Evolutionary conservation across 1,140 invertebrate species (phyloP).

Genomic region (Coboldia fuscipes): DNA sequence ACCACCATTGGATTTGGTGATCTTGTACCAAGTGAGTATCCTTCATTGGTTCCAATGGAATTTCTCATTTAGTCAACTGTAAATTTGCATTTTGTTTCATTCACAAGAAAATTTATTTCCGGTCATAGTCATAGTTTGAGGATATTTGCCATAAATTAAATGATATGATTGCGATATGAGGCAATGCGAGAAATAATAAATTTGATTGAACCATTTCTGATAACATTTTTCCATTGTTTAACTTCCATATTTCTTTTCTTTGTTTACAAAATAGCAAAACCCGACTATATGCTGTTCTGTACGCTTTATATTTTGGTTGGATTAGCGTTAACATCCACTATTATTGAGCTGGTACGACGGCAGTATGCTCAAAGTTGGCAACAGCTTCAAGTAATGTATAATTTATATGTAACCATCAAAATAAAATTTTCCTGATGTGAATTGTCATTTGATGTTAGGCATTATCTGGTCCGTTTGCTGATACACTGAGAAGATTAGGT

Average conservation of each 20-base stretch:
- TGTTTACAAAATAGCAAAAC: constrained; percentile 35
- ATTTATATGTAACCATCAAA: background rate
- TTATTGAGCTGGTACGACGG: constrained; percentile 69
- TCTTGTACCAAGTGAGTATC: constrained; percentile 59
- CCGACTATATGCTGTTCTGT: constrained; percentile 72
- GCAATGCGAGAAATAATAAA: too few relatives aligned
- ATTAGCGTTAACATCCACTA: constrained; percentile 80
- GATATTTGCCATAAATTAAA: too few relatives aligned
- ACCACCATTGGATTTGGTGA: constrained; percentile 88
- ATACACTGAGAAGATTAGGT: constrained; percentile 47
- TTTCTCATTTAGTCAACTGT: too few relatives aligned
- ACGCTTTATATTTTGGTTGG: constrained; percentile 86
- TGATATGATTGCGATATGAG: too few relatives aligned
- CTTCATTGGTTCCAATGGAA: background rate
- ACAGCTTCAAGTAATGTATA: constrained; percentile 26
- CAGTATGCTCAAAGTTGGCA: constrained; percentile 74
- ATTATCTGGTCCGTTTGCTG: constrained; percentile 53
- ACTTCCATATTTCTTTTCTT: too few relatives aligned
- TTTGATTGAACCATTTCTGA: too few relatives aligned
- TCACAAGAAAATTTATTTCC: background rate
- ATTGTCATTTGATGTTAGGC: constrained; percentile 23
- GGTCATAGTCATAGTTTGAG: background rate
- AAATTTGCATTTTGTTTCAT: background rate
- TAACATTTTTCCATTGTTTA: too few relatives aligned
- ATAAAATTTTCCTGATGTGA: background rate